Conservation (phyloP, 92 coral and sea anemone genomes). For the Montipora capitata region DNA sequence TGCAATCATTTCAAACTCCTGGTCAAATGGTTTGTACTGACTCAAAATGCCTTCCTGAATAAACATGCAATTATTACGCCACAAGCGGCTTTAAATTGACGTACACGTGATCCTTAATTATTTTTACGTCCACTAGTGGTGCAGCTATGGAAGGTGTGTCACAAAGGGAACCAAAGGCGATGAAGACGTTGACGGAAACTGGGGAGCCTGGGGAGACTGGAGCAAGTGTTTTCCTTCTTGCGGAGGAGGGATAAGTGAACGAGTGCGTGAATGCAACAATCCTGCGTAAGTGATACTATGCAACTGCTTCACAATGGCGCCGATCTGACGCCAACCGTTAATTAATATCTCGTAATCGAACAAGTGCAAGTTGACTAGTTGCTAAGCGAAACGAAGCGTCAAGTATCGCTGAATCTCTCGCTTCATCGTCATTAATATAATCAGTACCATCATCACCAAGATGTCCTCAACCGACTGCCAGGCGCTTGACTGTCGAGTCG, state of each 20-base stretch:
- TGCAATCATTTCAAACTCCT: no score
- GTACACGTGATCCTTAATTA: neutral
- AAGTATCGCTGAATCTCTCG: no score
- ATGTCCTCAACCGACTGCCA: no score
- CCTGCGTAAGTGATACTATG: conserved; percentile 64
- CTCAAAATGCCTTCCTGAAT: neutral
- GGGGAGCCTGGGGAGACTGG: conserved; percentile 70
- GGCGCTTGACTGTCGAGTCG: no score
- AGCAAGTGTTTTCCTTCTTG: conserved; percentile 71
- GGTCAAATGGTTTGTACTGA: no score
- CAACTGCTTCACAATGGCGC: neutral
- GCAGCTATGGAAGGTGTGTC: conserved; percentile 70
- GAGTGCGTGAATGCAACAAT: conserved; percentile 78
- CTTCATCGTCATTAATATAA: no score
- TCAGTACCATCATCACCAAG: no score
- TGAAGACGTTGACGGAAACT: conserved; percentile 73
- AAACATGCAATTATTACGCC: neutral
- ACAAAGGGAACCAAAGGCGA: conserved; percentile 55
- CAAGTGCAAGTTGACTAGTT: neutral
- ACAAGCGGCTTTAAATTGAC: neutral
- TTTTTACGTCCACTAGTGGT: conserved; percentile 52
- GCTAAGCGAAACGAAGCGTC: no score
- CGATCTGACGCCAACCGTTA: neutral
- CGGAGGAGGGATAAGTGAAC: conserved; percentile 69
- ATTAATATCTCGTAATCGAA: neutral